These are phyloP conservation scores for Martes martes DNA, from an alignment of 2,113 vertebrate genomes.

Conservation along the genomic window DNA sequence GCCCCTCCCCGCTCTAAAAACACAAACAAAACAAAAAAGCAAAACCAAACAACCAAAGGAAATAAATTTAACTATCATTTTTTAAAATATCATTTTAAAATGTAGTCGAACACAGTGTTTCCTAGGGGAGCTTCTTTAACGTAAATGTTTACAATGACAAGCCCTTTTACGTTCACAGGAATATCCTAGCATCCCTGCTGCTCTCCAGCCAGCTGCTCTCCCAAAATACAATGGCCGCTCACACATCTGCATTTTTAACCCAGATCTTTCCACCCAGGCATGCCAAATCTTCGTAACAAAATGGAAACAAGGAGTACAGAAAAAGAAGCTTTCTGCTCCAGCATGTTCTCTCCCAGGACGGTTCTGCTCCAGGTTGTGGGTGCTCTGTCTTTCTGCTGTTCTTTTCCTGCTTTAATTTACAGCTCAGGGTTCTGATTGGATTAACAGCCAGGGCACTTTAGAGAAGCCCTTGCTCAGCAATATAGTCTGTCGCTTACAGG, in stretches of 20 bases:
- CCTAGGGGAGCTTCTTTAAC: too few species aligned
- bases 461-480: not conserved
- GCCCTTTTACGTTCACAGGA: not conserved
- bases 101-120: too few species aligned
- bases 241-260: not conserved
- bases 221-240: not conserved
- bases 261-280: not conserved
- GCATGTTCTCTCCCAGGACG: not conserved
- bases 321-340: not conserved
- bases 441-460: not conserved
- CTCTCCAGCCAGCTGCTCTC: not conserved
- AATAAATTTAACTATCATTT: too few species aligned
- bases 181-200: not conserved
- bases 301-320: not conserved
- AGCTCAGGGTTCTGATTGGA: not conserved
- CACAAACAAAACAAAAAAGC: too few species aligned
- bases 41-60: too few species aligned
- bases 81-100: too few species aligned
- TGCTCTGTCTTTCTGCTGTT: not conserved
- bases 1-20: too few species aligned
- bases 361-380: not conserved
- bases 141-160: too few species aligned
- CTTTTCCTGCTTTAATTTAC: constrained; percentile 43
- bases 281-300: not conserved
- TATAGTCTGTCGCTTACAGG: not conserved